Evolutionary conservation across 2,888 invertebrate genomes (phyloP), one percentile per base, ranked within the genome.

Genomic region (Yponomeuta evonymella): DNA sequence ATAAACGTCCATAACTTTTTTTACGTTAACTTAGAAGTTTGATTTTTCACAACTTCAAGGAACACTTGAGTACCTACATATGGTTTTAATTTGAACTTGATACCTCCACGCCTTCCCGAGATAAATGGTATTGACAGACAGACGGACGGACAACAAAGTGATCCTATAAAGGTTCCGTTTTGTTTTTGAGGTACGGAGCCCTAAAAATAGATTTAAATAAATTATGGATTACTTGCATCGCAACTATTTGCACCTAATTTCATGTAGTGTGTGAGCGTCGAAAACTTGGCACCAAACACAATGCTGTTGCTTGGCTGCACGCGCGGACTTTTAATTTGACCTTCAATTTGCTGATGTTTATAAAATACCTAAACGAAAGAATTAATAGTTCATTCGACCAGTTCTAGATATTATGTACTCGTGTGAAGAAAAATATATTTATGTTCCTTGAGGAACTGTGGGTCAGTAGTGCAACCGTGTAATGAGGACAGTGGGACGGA

Each of bases 401-500:
- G n/a, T 36, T 66, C 36, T 64, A 23, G 29, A 9, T 5, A 6
- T 8, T 0, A 65, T 3, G 33, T 6, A 65, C 12, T 65, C 11
- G 12, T 29, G 33, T 30, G 33, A 65, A 30, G 65, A 11, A 65
- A 9, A 67, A 67, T 8, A 67, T 33, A 67, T 67, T 43, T 36
- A 67, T 67, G 23, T 67, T 36, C n/a, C 15, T 33, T 15, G 30
- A 29, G 33, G 43, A 67, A 67, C 67, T 43, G 67, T 2, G 67
- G 67, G 67, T 67, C 67, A 67, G n/a, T n/a, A 67, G 66, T 66
- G 36, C 29, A 15, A 66, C 4, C 11, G 15, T 15, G 15, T 67
- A 67, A 67, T 43, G 67, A 43, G 67, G 36, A 36, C 67, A 67
- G 67, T 67, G n/a, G 67, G 67, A 43, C 67, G 67, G n/a, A 67